Evolutionary conservation across 1,140 invertebrate species (phyloP).

Genomic region (roundworm (Caenorhabditis elegans)): WBcel235 BX284604.4:11465501-11466000

Average conservation of each 20-base stretch:
- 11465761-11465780: no score
- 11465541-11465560: conserved; percentile 1
- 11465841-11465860: no score
- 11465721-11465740: conserved; percentile 17
- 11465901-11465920: no score
- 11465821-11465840: no score
- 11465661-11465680: conserved; percentile 9
- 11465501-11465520: conserved; percentile 3
- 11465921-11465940: no score
- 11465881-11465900: no score
- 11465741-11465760: background rate
- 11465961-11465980: no score
- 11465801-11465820: no score
- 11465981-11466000: no score
- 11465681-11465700: background rate
- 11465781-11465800: no score
- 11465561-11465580: conserved; percentile 26
- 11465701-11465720: conserved; percentile 15
- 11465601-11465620: conserved; percentile 12
- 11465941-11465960: no score
- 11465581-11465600: conserved; percentile 19
- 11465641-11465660: conserved; percentile 6
- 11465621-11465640: conserved; percentile 17
- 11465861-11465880: no score
- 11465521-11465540: background rate